Evolutionary conservation across 2,797 vertebrate species (phyloP), one percentile per base, ranked within the genome.

Genomic region (Eupleurogrammus muticus): DNA sequence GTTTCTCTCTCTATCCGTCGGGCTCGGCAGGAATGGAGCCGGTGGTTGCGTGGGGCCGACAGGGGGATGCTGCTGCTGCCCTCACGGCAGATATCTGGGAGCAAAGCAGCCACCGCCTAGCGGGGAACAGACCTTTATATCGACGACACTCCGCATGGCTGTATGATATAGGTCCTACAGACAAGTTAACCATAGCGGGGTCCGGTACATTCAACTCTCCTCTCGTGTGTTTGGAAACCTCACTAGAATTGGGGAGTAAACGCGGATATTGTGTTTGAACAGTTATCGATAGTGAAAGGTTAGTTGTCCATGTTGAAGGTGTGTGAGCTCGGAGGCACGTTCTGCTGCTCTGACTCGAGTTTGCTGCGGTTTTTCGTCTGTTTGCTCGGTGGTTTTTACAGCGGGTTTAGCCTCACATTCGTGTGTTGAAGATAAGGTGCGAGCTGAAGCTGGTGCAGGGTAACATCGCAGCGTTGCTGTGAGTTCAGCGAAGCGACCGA

Each of bases 301-400:
- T 11, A 17, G 56, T 66, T 23, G 7, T 3, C 40, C 14, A 2
- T 17, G 17, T 7, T 16, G 56, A 53, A 24, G 21, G 28, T 64
- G n/a, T n/a, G n/a, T n/a, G n/a, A n/a, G n/a, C n/a, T n/a, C n/a
- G n/a, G 71, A 75, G 61, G 50, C 62, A 63, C 85, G 86, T 90
- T 89, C 84, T 86, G 40, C 55, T 42, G 53, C 73, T 78, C 70
- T 84, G 85, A 88, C 80, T 89, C 84, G 71, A 17, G 79, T 74
- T 77, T 73, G 49, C 38, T 54, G 65, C 24, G 28, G 68, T 84
- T 78, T 85, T 80, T 85, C 47, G 28, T 20, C 50, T 63, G 68
- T 65, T 71, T 24, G 2, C 28, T 77, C n/a, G 20, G 19, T 51
- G 81, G 65, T 75, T 76, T 75, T 71, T 74, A 23, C 70, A 47